phyloP scores from a whole-genome alignment of 1,140 invertebrate genomes.

The Mya arenaria region DNA sequence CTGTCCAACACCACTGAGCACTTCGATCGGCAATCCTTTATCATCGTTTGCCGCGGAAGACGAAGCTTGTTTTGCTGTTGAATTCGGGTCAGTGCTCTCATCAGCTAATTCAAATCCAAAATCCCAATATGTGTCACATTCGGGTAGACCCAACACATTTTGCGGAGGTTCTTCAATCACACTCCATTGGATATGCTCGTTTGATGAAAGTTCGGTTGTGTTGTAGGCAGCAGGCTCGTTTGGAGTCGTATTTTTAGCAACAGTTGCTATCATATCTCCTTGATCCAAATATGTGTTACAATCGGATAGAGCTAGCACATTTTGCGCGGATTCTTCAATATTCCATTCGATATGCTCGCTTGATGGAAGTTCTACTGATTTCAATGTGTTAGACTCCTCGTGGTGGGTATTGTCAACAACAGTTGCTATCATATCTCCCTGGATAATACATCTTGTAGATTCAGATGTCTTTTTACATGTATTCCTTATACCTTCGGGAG shows the following conservation, averaged over 20 bases:
- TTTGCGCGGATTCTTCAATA: no score
- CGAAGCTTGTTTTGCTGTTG: not conserved
- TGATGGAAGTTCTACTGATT: no score
- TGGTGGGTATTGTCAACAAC: not conserved
- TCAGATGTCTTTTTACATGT: no score
- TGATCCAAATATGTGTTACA: no score
- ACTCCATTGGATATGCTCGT: no score
- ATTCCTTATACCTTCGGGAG: no score
- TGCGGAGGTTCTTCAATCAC: constrained; percentile 1
- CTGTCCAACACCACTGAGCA: not conserved
- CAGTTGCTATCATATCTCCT: no score
- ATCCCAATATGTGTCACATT: not conserved
- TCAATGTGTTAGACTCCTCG: not conserved
- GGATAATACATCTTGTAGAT: not conserved
- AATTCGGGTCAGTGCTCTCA: not conserved
- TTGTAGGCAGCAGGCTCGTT: no score
- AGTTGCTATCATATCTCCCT: not conserved
- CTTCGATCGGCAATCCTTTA: not conserved
- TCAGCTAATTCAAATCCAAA: not conserved
- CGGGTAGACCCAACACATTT: not conserved
- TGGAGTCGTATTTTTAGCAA: no score
- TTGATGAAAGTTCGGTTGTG: no score
- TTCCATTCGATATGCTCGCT: no score
- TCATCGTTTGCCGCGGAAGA: not conserved
- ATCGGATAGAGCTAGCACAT: no score